Evolutionary conservation across 2,888 invertebrate species (phyloP), one percentile per base, ranked within the genome.

Genomic region (Lithophane semibrunnea): DNA sequence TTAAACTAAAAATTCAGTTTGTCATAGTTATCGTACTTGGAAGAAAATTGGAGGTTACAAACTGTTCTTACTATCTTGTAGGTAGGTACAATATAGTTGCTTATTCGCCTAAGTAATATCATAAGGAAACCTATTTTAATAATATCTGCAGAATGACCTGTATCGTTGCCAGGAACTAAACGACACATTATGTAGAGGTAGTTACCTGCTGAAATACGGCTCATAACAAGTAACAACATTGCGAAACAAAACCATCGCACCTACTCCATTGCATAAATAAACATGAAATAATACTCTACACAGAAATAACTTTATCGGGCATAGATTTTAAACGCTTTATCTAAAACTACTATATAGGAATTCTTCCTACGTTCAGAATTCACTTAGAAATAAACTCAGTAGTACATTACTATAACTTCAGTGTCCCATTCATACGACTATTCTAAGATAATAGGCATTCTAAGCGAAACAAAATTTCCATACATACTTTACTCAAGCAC

Each of bases 401-500:
- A 86, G 80, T 86, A 63, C 82, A 87, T 88, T 87, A 77, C 74
- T 80, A 80, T 85, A 79, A 83, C 82, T 82, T 76, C 65, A 83
- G 73, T 80, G 63, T 68, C 58, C 77, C 75, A 88, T 87, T 88
- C 85, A 79, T 74, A 75, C 69, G 73, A 82, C 82, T 74, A 85
- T 88, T 76, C 66, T 66, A 52, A 80, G 88, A 89, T 89, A 89
- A 88, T 83, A 87, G 61, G 52, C 73, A 80, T 79, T 78, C 79
- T 69, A 79, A 79, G 60, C 54, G 72, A 80, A 70, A 85, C 86
- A 76, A 80, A 88, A 89, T 90, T 88, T 88, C 86, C 87, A 88
- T 88, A 88, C 85, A 83, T 84, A 86, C 85, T 88, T 79, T 82
- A 86, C 75, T 85, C 77, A 86, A 90, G 74, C 83, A 89, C 88